Percentiles rank a stretch among this genome's conserved stretches.
Evolutionary conservation across 2,888 invertebrate genomes (phyloP).

Genomic region (Coelopa pilipes): DNA sequence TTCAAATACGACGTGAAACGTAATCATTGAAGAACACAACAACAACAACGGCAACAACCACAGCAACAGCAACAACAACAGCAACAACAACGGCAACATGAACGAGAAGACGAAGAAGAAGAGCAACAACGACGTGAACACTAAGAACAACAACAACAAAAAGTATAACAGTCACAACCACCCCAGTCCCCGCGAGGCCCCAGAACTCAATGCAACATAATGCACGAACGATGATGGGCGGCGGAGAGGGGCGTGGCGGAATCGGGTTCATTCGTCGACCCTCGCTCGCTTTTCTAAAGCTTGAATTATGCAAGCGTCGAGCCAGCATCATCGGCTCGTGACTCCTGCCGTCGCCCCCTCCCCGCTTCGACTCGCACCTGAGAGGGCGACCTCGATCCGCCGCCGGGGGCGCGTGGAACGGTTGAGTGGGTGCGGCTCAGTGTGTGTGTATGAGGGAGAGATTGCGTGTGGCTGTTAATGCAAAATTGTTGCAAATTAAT

Average conservation of each 20-base stretch:
- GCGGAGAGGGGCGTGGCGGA: too few relatives aligned
- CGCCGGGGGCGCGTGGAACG: not conserved
- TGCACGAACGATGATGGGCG: too few relatives aligned
- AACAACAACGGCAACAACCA: not conserved
- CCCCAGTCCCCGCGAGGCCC: too few relatives aligned
- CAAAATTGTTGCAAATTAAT: slow-evolving; percentile 24
- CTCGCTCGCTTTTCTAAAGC: slow-evolving; percentile 4
- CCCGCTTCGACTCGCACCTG: too few relatives aligned
- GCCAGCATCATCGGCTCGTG: too few relatives aligned
- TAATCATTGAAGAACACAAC: slow-evolving; percentile 25
- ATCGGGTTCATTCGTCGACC: slow-evolving; percentile 19
- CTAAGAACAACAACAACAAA: slow-evolving; percentile 4
- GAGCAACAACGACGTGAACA: slow-evolving; percentile 31
- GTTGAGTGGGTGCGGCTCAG: not conserved
- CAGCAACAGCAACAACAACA: not conserved
- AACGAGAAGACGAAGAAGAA: too few relatives aligned
- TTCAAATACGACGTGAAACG: slow-evolving; percentile 31
- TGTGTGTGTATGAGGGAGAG: not conserved
- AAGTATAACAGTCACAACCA: not conserved
- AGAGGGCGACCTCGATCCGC: too few relatives aligned
- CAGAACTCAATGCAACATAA: too few relatives aligned
- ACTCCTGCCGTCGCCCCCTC: too few relatives aligned
- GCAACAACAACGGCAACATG: not conserved
- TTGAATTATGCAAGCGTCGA: slow-evolving; percentile 24
- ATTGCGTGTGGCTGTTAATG: slow-evolving; percentile 10